Evolutionary conservation across 2,113 vertebrate species (phyloP).

Genomic region (Microtus ochrogaster): DNA sequence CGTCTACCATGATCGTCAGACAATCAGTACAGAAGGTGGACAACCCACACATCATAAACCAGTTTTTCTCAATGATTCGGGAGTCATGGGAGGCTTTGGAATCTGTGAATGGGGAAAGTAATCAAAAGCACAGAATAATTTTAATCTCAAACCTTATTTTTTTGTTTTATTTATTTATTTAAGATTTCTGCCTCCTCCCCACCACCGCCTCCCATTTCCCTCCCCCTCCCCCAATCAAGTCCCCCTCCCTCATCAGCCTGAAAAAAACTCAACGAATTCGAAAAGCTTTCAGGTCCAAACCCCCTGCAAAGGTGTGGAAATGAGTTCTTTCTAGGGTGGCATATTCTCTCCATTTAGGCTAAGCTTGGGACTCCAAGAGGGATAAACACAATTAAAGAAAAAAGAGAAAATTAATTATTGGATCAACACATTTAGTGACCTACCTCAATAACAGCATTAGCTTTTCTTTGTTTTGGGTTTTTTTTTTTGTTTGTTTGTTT

Average conservation of each 20-base stretch:
- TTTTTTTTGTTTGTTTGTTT: too few relatives aligned
- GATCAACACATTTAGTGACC: neutral
- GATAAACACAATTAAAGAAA: constrained; percentile 3
- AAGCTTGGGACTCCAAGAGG: neutral
- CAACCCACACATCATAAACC: neutral
- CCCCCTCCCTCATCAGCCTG: too few relatives aligned
- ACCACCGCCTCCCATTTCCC: too few relatives aligned
- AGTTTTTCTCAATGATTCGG: neutral
- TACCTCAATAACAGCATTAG: neutral
- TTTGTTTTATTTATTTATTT: neutral
- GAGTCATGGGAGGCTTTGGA: neutral
- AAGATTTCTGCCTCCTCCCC: too few relatives aligned
- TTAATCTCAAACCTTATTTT: neutral
- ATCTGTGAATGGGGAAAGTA: neutral
- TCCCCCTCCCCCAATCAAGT: too few relatives aligned
- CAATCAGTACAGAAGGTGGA: neutral
- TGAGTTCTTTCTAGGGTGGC: neutral
- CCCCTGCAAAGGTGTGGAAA: neutral
- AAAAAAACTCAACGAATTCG: neutral
- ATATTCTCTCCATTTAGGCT: neutral
- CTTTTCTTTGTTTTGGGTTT: neutral
- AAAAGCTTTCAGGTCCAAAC: neutral
- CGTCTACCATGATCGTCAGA: neutral
- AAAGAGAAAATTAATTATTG: neutral
- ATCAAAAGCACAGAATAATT: constrained; percentile 2